Conservation (phyloP, 2,113 vertebrate species). For the Tamias sibiricus region DNA sequence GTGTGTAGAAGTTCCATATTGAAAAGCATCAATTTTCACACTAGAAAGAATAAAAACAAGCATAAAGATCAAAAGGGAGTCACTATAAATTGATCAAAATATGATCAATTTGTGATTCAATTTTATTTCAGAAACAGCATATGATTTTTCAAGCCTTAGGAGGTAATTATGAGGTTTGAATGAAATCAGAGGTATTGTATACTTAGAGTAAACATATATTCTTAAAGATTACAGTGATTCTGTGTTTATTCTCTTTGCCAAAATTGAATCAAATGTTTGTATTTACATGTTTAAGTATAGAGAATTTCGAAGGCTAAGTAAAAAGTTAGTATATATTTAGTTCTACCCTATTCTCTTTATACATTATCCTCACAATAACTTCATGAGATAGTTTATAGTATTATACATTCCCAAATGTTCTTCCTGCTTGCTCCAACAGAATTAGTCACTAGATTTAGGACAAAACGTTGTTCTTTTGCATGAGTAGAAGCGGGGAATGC, state of each 20-base stretch:
- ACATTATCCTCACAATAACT: not conserved
- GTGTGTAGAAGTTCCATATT: not conserved
- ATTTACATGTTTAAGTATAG: not conserved
- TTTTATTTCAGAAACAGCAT: constrained; percentile 12
- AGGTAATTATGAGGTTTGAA: not conserved
- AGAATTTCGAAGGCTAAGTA: not conserved
- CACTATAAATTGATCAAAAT: not conserved
- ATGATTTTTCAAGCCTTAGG: not conserved
- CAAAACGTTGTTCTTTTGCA: not conserved
- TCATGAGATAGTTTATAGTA: not conserved
- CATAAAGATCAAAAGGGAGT: not conserved
- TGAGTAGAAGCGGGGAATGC: not conserved
- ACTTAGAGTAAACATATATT: not conserved
- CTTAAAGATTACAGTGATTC: not conserved
- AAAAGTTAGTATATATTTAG: not conserved
- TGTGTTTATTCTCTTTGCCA: not conserved
- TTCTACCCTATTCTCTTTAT: not conserved
- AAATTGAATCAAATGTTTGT: not conserved
- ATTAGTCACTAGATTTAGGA: not conserved
- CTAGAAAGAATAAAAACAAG: not conserved
- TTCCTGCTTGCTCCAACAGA: not conserved
- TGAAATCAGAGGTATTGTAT: not conserved
- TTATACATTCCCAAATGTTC: too few species aligned
- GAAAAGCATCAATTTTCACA: constrained; percentile 15
- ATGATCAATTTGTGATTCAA: not conserved